Percentiles rank a stretch among this genome's conserved stretches.
phyloP scores from a whole-genome alignment of 2,113 vertebrate species.

The Chroicocephalus ridibundus region DNA sequence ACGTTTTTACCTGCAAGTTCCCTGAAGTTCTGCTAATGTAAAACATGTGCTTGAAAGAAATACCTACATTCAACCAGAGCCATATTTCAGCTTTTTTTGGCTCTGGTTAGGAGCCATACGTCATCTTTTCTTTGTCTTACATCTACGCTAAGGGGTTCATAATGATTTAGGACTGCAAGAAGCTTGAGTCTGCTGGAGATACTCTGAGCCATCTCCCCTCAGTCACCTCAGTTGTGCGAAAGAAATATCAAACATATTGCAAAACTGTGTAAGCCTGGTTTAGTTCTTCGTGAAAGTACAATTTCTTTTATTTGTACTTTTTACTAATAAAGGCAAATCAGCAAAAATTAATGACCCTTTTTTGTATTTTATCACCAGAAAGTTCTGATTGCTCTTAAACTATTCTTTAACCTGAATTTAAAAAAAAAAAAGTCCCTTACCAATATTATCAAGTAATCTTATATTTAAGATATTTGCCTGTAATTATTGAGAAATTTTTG shows the following conservation, averaged over 20 bases:
- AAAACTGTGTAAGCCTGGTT: neutral
- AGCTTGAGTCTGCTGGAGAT: neutral
- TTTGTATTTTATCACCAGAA: neutral
- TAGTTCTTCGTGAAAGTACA: neutral
- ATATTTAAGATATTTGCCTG: neutral
- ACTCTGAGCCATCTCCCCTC: neutral
- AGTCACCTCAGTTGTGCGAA: neutral
- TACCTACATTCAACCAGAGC: neutral
- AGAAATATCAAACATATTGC: neutral
- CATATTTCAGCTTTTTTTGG: neutral
- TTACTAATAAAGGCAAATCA: neutral
- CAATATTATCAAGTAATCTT: neutral
- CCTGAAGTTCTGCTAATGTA: neutral
- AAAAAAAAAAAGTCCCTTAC: neutral
- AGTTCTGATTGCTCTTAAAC: neutral
- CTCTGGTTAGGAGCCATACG: neutral
- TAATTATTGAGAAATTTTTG: neutral
- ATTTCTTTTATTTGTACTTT: neutral
- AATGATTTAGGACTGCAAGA: neutral
- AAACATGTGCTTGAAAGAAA: neutral
- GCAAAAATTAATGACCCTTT: neutral
- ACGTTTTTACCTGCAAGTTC: neutral
- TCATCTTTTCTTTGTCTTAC: neutral
- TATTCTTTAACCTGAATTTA: neutral
- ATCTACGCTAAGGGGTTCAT: neutral